Percentiles rank a stretch among this genome's conserved stretches.
These are phyloP conservation scores for Distichodus sexfasciatus DNA, from an alignment of 2,797 vertebrate genomes.

Conservation along the genomic window DNA sequence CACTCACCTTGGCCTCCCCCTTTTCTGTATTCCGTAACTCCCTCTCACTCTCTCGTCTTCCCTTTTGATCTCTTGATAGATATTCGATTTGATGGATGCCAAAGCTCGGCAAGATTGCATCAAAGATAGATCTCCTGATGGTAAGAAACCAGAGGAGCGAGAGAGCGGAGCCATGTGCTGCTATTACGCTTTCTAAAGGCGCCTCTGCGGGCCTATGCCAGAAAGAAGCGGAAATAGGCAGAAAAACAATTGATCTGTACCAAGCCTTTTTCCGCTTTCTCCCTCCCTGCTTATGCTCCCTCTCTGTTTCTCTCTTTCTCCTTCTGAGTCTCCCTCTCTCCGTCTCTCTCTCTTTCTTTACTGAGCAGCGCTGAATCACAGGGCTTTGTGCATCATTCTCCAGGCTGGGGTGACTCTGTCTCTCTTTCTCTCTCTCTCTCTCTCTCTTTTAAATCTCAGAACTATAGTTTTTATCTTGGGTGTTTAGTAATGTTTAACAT, in stretches of 20 bases:
- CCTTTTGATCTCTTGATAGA: constrained; percentile 83
- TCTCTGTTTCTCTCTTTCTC: constrained; percentile 25
- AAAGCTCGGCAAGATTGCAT: constrained; percentile 99
- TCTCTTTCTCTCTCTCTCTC: constrained; percentile 38
- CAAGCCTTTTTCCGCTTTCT: constrained; percentile 54
- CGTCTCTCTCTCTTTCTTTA: constrained; percentile 22
- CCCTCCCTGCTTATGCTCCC: constrained; percentile 5
- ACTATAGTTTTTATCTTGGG: constrained; percentile 61
- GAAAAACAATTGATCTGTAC: constrained; percentile 79
- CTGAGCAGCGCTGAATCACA: constrained; percentile 50
- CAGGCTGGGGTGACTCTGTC: constrained; percentile 73
- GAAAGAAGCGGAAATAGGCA: constrained; percentile 41
- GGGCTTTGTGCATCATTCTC: constrained; percentile 62
- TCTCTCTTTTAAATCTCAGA: constrained; percentile 60
- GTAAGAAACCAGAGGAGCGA: constrained; percentile 79
- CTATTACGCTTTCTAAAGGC: constrained; percentile 75
- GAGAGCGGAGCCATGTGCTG: constrained; percentile 68
- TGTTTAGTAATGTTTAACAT: constrained; percentile 64
- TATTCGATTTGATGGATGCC: constrained; percentile 99
- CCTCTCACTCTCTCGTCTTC: constrained; percentile 59
- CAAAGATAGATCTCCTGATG: constrained; percentile 99
- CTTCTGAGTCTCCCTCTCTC: background rate
- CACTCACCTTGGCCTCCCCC: background rate
- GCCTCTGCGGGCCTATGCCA: constrained; percentile 76
- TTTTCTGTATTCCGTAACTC: constrained; percentile 45